Evolutionary conservation across 2,888 invertebrate genomes (phyloP).

Genomic region (Netelia virgata): DNA sequence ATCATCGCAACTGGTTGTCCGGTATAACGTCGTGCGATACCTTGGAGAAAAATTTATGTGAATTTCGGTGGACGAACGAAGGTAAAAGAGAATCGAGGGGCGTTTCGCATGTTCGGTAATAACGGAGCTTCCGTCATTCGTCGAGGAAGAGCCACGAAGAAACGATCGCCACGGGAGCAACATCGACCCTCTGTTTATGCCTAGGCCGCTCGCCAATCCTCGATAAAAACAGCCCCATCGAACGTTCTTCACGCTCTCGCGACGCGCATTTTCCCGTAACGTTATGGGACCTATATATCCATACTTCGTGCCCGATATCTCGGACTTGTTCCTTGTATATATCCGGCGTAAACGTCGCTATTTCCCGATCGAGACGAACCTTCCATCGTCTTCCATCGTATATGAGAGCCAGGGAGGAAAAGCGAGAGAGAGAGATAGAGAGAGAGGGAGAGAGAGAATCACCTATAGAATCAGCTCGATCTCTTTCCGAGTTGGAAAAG

Average conservation of each 20-base stretch:
- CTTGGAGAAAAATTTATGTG: constrained; percentile 50
- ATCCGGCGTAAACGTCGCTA: constrained; percentile 34
- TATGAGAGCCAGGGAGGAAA: too few species aligned
- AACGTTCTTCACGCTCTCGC: constrained; percentile 59
- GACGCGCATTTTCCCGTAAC: constrained; percentile 49
- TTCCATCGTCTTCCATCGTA: too few species aligned
- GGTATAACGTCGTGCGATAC: constrained; percentile 46
- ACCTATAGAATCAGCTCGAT: constrained; percentile 56
- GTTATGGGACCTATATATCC: constrained; percentile 57
- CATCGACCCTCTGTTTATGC: constrained; percentile 75
- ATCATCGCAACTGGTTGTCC: constrained; percentile 27
- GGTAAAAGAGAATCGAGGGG: constrained; percentile 46
- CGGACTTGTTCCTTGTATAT: constrained; percentile 22
- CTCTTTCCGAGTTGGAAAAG: constrained; percentile 25
- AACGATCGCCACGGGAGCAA: constrained; percentile 81
- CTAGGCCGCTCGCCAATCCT: constrained; percentile 68
- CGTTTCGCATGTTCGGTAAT: constrained; percentile 58
- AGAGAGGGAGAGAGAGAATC: constrained; percentile 21
- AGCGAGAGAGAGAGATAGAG: too few species aligned
- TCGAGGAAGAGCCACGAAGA: constrained; percentile 70
- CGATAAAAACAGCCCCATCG: constrained; percentile 67
- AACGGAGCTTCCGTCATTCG: constrained; percentile 66
- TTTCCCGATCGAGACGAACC: constrained; percentile 25
- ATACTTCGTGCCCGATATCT: constrained; percentile 45
- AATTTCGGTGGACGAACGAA: constrained; percentile 34